These are phyloP conservation scores for Ramphastos sulfuratus DNA, from an alignment of 2,113 vertebrate genomes.

Conservation along the genomic window DNA sequence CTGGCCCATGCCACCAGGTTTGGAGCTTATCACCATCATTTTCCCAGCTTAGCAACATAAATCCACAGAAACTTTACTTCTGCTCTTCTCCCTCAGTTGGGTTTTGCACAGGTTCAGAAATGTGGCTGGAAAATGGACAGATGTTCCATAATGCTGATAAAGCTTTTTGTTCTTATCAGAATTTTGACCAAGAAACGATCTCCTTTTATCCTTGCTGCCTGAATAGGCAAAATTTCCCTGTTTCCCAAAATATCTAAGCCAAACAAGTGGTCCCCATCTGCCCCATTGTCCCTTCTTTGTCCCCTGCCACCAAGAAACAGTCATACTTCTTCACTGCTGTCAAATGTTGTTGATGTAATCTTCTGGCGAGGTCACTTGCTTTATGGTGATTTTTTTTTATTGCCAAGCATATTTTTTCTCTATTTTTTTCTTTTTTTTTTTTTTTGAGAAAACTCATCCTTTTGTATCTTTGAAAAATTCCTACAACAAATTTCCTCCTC, in stretches of 20 bases:
- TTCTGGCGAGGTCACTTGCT: neutral
- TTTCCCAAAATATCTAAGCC: neutral
- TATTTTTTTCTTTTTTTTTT: neutral
- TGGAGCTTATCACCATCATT: accelerated
- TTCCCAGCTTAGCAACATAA: neutral
- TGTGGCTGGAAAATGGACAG: accelerated
- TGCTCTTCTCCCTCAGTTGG: neutral
- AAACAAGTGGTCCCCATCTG: neutral
- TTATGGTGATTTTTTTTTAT: neutral
- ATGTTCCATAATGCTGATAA: neutral
- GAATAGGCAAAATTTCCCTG: accelerated
- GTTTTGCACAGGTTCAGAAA: neutral
- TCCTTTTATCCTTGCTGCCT: neutral
- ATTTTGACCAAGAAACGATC: neutral
- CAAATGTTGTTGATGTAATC: neutral
- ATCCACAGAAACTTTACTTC: accelerated
- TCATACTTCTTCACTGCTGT: neutral
- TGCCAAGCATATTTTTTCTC: neutral
- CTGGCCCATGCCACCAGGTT: accelerated
- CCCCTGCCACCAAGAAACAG: neutral
- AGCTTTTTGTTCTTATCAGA: neutral
- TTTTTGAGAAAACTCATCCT: neutral
- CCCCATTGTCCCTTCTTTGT: neutral
- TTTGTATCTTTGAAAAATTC: neutral
- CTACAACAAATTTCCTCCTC: neutral